Evolutionary conservation across 2,888 invertebrate species (phyloP).

Genomic region (Diploptera punctata): DNA sequence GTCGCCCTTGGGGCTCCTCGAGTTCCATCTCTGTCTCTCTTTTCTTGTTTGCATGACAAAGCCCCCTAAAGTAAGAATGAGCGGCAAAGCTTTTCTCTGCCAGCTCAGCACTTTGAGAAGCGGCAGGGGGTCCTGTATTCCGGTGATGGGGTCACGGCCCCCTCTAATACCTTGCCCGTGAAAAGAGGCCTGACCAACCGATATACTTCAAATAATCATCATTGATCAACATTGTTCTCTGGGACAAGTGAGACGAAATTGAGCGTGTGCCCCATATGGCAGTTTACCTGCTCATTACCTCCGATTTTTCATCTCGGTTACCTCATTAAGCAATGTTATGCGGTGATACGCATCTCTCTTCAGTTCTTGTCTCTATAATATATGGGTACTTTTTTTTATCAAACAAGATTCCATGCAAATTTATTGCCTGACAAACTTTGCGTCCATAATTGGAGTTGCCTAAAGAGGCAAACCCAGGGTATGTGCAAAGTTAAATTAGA

Average conservation of each 20-base stretch:
- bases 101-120: constrained; percentile 31
- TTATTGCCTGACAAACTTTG: no score
- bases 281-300: constrained; percentile 19
- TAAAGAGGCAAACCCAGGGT: no score
- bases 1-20: no score
- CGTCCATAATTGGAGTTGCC: no score
- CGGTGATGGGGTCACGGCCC: constrained; percentile 23
- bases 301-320: constrained; percentile 1
- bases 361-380: no score
- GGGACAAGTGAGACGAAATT: constrained; percentile 20
- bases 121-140: constrained; percentile 23
- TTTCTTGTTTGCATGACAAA: constrained; percentile 21
- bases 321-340: no score
- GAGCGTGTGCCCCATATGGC: constrained; percentile 7
- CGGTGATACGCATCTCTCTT: no score
- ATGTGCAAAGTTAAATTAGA: no score
- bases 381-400: no score
- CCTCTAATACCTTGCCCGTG: neutral
- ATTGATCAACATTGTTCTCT: constrained; percentile 29
- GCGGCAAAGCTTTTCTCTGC: constrained; percentile 1
- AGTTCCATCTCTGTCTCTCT: no score
- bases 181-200: constrained; percentile 9
- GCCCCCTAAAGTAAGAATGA: constrained; percentile 3
- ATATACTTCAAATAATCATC: constrained; percentile 23
- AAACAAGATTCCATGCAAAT: no score